These are phyloP conservation scores for Germaria angustata DNA, from an alignment of 2,888 invertebrate genomes.

Conservation along the genomic window DNA sequence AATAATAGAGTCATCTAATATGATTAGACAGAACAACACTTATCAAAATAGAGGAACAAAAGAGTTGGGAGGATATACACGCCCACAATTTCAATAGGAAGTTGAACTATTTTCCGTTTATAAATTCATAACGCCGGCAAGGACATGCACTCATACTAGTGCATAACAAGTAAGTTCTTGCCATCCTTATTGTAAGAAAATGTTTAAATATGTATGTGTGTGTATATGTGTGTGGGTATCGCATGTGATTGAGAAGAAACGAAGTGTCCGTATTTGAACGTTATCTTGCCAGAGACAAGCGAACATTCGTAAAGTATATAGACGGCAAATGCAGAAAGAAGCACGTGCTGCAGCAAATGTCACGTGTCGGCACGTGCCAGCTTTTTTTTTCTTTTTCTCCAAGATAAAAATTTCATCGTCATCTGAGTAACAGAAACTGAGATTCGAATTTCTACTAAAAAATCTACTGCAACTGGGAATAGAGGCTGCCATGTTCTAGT, in stretches of 20 bases:
- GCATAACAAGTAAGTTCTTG: no score
- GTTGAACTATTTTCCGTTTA: constrained; percentile 65
- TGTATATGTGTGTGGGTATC: background rate
- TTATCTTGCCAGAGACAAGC: constrained; percentile 66
- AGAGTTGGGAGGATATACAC: constrained; percentile 69
- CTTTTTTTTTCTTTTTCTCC: constrained; percentile 6
- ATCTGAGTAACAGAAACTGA: constrained; percentile 37
- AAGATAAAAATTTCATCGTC: constrained; percentile 55
- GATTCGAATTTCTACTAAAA: constrained; percentile 33
- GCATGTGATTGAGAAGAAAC: constrained; percentile 42
- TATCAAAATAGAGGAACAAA: constrained; percentile 64
- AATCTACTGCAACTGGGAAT: constrained; percentile 8
- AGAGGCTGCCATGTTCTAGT: constrained; percentile 8
- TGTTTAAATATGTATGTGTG: no score
- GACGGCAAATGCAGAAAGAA: constrained; percentile 55
- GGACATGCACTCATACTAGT: background rate
- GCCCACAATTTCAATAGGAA: constrained; percentile 67
- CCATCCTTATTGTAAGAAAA: no score
- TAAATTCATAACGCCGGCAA: constrained; percentile 54
- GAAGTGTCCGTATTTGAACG: constrained; percentile 4
- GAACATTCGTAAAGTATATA: constrained; percentile 6
- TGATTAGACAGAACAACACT: constrained; percentile 66
- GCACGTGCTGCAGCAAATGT: constrained; percentile 73
- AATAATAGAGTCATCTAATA: constrained; percentile 67
- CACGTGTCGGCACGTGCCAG: constrained; percentile 75